phyloP scores from a whole-genome alignment of 1,140 invertebrate genomes.

The Asobara japonica region DNA sequence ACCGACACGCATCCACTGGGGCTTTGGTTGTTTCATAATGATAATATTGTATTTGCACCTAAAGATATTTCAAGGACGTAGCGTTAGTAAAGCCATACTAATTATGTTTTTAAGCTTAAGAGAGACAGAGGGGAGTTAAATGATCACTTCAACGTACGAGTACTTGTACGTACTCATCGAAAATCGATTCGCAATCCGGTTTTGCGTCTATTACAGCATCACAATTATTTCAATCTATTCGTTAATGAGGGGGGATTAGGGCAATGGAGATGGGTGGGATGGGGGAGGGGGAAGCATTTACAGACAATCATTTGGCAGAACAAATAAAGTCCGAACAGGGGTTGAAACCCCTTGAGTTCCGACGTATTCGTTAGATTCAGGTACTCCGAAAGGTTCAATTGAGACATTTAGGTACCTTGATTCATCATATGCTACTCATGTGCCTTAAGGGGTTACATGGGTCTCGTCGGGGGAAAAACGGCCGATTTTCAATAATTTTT shows the following conservation, averaged over 20 bases:
- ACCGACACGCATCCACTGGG: background rate
- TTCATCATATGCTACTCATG: too few species aligned
- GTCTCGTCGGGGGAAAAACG: too few species aligned
- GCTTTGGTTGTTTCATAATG: background rate
- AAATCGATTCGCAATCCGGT: constrained; percentile 1
- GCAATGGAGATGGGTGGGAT: background rate
- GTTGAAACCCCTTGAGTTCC: too few species aligned
- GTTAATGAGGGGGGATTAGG: background rate
- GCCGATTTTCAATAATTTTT: too few species aligned
- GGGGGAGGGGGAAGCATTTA: too few species aligned
- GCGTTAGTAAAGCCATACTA: background rate
- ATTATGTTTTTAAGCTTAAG: background rate
- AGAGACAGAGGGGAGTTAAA: background rate
- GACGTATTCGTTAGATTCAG: too few species aligned
- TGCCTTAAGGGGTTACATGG: too few species aligned
- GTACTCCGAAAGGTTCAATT: too few species aligned
- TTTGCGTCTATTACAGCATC: constrained; percentile 5
- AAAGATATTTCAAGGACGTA: background rate
- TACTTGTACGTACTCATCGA: background rate
- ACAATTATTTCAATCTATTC: constrained; percentile 12
- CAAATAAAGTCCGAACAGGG: too few species aligned
- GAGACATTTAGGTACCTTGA: too few species aligned
- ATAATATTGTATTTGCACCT: background rate
- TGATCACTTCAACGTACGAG: background rate
- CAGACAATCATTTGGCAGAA: too few species aligned